Percentiles rank a stretch among this genome's conserved stretches.
phyloP scores from a whole-genome alignment of 64 coral and sea anemone species.

The Anthopleura sola region DNA sequence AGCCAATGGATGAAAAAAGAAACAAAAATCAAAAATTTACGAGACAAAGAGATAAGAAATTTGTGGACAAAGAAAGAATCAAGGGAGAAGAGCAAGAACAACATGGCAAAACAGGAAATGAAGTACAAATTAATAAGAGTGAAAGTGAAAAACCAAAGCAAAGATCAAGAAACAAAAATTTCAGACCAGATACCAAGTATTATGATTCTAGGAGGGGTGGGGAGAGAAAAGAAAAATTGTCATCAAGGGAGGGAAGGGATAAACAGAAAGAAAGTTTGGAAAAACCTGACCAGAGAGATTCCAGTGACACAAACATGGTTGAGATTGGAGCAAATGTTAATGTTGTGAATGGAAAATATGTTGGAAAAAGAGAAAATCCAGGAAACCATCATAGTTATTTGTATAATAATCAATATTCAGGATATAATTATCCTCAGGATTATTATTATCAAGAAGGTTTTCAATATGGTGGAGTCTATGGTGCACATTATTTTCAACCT shows the following conservation, averaged over 20 bases:
- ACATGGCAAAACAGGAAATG: neutral
- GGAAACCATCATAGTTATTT: neutral
- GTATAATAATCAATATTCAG: neutral
- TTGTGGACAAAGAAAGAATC: neutral
- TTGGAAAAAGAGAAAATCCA: neutral
- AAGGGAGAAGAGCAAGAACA: neutral
- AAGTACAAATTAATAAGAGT: neutral
- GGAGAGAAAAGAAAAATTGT: neutral
- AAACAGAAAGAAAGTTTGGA: no score
- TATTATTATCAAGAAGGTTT: neutral
- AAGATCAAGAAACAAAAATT: neutral
- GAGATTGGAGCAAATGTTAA: slow-evolving; percentile 12
- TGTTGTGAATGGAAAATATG: slow-evolving; percentile 6
- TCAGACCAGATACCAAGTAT: neutral
- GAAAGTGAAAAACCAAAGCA: neutral
- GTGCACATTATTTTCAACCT: neutral
- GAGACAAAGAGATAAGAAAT: neutral
- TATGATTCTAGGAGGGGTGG: neutral
- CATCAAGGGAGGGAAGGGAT: neutral
- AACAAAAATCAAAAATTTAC: neutral
- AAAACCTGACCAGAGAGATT: neutral
- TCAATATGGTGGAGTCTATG: neutral
- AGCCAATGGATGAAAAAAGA: neutral
- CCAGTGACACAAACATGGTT: neutral
- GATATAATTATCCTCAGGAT: neutral